These are phyloP conservation scores for Margaritifera margaritifera DNA, from an alignment of 2,888 invertebrate genomes.

Conservation along the genomic window DNA sequence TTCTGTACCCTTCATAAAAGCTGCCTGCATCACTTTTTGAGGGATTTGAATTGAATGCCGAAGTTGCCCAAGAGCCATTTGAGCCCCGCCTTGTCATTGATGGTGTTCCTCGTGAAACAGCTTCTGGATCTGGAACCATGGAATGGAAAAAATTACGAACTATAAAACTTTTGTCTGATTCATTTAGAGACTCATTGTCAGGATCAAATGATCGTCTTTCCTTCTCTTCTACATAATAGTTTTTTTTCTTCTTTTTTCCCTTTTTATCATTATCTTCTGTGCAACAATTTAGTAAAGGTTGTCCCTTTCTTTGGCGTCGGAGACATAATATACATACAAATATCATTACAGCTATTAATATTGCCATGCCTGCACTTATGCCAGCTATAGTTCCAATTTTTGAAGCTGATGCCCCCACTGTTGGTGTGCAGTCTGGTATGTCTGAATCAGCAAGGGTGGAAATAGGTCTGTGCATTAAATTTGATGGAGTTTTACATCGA, in stretches of 20 bases:
- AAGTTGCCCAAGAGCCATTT: conserved; percentile 25
- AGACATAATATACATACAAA: conserved; percentile 43
- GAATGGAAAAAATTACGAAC: conserved; percentile 62
- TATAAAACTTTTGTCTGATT: conserved; percentile 64
- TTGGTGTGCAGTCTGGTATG: conserved; percentile 30
- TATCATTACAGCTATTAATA: conserved; percentile 41
- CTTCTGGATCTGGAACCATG: conserved; percentile 52
- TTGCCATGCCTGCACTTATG: conserved; percentile 30
- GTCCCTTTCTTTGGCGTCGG: conserved; percentile 33
- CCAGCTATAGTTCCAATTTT: conserved; percentile 25
- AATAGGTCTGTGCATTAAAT: conserved; percentile 31
- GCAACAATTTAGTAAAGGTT: conserved; percentile 22
- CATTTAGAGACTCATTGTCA: conserved; percentile 55
- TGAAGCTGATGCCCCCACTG: conserved; percentile 10
- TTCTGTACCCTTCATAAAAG: conserved; percentile 31
- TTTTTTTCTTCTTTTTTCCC: conserved; percentile 7
- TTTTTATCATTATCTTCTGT: conserved; percentile 8
- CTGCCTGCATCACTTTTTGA: conserved; percentile 35
- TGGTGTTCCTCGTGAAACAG: conserved; percentile 32
- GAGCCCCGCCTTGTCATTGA: conserved; percentile 36
- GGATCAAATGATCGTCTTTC: conserved; percentile 44
- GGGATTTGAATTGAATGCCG: conserved; percentile 23
- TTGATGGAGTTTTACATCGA: conserved; percentile 44
- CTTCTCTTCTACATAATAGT: conserved; percentile 44
- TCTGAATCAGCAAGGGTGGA: conserved; percentile 31